Evolutionary conservation across 2,888 invertebrate species (phyloP), one percentile per base, ranked within the genome.

Genomic region (Protonemura montana): DNA sequence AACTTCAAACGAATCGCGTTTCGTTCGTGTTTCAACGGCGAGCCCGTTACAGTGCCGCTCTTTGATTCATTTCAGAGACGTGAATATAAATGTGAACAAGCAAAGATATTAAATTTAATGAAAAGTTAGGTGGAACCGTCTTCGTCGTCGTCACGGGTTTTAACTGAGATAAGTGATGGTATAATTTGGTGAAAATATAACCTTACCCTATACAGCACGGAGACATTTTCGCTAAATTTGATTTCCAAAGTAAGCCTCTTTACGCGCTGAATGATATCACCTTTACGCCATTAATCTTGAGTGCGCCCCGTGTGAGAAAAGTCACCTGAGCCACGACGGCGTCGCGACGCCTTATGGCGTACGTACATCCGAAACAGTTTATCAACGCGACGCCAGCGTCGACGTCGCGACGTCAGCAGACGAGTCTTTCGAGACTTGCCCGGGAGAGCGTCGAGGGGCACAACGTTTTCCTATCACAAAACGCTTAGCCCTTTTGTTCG

Each of bases 401-500:
- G 78, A 25, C 78, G 78, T 28, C 78, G 78, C 78, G 78, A 26
- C 5, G 26, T n/a, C 78, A 78, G 28, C 27, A 10, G 78, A 7
- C 78, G 25, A 0, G 78, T 10, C 78, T 5, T 25, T 76, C 21
- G 21, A 76, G 21, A 3, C 26, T 76, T 21, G 21, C 5, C 21
- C 76, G 7, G 21, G 26, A 2, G n/a, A 10, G 28, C 6, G 27
- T 26, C 78, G 27, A 78, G 28, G 27, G 78, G 13, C 78, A 27
- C 13, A 59, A 59, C 21, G 21, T 59, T 59, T 59, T 59, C 59
- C 1, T 21, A 16, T 3, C 59, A 59, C 59, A 21, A 59, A 59
- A 59, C 59, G 59, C 59, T 59, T 59, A 21, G 78, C 78, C 16
- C 78, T 28, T 78, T 78, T 78, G 78, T 78, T 78, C 78, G 26